Conservation (phyloP, 1,140 invertebrate species). For the Anastrepha ludens region DNA sequence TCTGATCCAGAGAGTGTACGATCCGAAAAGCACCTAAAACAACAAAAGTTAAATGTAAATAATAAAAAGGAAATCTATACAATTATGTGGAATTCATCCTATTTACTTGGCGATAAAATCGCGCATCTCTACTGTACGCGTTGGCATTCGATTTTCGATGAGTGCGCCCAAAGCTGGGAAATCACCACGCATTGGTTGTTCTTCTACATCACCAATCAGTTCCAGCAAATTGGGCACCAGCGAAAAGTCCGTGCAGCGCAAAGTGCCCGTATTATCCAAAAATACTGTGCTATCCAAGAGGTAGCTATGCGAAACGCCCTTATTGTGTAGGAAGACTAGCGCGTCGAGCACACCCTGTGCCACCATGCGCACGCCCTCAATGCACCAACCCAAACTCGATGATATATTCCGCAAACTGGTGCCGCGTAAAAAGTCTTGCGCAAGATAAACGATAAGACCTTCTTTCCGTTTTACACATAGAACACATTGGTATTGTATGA, state of each 20-base stretch:
- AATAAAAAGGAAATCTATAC: not conserved
- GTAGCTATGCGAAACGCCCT: constrained; percentile 87
- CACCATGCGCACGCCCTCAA: constrained; percentile 74
- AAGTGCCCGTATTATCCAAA: constrained; percentile 77
- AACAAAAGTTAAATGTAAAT: not conserved
- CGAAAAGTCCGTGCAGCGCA: constrained; percentile 83
- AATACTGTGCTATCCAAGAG: constrained; percentile 81
- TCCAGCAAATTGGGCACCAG: constrained; percentile 76
- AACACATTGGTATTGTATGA: constrained; percentile 84
- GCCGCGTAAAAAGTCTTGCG: constrained; percentile 81
- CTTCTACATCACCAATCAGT: constrained; percentile 67
- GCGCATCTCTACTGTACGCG: constrained; percentile 78
- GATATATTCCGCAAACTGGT: constrained; percentile 70
- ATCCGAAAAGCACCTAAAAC: constrained; percentile 69
- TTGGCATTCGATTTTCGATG: constrained; percentile 68
- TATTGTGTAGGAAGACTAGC: constrained; percentile 83
- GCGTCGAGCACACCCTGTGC: constrained; percentile 80
- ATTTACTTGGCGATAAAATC: constrained; percentile 82
- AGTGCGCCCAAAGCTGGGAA: constrained; percentile 68
- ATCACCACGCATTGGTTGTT: constrained; percentile 70
- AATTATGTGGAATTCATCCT: not conserved
- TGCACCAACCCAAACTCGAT: constrained; percentile 70
- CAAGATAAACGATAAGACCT: constrained; percentile 77
- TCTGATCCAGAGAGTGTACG: constrained; percentile 73
- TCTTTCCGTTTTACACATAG: constrained; percentile 79